Evolutionary conservation across 2,888 invertebrate genomes (phyloP), one percentile per base, ranked within the genome.

Genomic region (Entomobrya multifasciata): DNA sequence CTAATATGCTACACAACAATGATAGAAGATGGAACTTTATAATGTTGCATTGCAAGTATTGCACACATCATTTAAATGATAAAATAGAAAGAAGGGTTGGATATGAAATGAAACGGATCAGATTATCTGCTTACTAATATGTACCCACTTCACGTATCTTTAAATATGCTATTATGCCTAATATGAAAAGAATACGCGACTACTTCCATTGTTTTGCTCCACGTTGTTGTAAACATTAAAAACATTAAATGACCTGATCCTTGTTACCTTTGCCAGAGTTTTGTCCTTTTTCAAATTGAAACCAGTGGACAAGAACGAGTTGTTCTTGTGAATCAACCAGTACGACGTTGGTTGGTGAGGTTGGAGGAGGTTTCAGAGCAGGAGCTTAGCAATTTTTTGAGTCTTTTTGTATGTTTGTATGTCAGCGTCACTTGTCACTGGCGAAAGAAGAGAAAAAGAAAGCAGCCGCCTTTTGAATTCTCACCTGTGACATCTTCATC

Each of bases 401-500:
- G 20, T n/a, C 17, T 49, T 25, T 49, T 44, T 13, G 17, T 60
- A 67, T 8, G 52, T 60, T 41, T 8, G 52, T 27, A 55, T 74
- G 55, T 74, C 74, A 55, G 36, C 30, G 17, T 52, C 20, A 20
- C 1, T 57, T n/a, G 17, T 11, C 17, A 67, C 6, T 8, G n/a
- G 22, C 65, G 30, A 74, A 49, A 74, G 74, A 52, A 49, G 72
- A 62, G 25, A 74, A 17, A 49, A 52, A 74, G 74, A 74, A 74
- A 74, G 74, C 70, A 49, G 47, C 70, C 27, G 67, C 44, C 67
- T 67, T 67, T 30, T 57, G 20, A 6, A 4, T 57, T 79, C 36
- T 65, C 86, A 86, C 80, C 86, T 86, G 86, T 81, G 86, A 86
- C 86, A 86, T 76, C 67, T 81, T 76, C 65, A 86, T 76, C 47